These are phyloP conservation scores for Stomatorhinus walkeri DNA, from an alignment of 2,797 vertebrate species.

Conservation along the genomic window DNA sequence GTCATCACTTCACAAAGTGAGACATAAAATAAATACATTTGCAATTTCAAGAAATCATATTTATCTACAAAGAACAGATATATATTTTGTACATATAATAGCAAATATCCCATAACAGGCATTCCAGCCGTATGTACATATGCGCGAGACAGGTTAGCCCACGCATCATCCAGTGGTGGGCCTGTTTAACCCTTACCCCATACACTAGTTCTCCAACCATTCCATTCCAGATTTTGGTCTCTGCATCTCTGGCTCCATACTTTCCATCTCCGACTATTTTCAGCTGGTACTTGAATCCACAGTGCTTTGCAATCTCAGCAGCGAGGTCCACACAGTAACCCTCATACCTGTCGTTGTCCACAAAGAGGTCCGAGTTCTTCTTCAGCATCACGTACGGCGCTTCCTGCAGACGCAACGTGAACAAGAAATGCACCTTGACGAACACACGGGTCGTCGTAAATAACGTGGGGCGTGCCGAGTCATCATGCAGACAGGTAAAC, in stretches of 20 bases:
- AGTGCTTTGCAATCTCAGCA: slow-evolving; percentile 98
- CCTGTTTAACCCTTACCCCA: slow-evolving; percentile 69
- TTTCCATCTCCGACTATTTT: slow-evolving; percentile 95
- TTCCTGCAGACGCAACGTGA: slow-evolving; percentile 63
- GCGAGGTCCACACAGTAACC: slow-evolving; percentile 98
- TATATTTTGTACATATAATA: background rate
- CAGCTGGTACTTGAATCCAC: slow-evolving; percentile 95
- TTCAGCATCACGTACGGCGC: slow-evolving; percentile 98
- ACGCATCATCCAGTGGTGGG: background rate
- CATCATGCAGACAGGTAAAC: background rate
- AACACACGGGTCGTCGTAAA: background rate
- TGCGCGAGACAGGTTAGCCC: background rate
- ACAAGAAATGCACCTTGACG: background rate
- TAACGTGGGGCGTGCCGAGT: background rate
- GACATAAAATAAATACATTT: background rate
- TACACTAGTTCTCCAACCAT: slow-evolving; percentile 99
- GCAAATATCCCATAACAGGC: background rate
- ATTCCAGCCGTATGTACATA: background rate
- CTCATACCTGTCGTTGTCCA: slow-evolving; percentile 95
- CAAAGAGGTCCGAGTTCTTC: slow-evolving; percentile 91
- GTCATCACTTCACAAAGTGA: background rate
- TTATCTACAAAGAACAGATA: background rate
- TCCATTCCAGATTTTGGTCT: slow-evolving; percentile 99
- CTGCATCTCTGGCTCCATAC: slow-evolving; percentile 94
- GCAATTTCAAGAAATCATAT: background rate